Base-by-base conservation (phyloP, 2,113 vertebrate genomes). In the Puffinus mauretanicus region DNA sequence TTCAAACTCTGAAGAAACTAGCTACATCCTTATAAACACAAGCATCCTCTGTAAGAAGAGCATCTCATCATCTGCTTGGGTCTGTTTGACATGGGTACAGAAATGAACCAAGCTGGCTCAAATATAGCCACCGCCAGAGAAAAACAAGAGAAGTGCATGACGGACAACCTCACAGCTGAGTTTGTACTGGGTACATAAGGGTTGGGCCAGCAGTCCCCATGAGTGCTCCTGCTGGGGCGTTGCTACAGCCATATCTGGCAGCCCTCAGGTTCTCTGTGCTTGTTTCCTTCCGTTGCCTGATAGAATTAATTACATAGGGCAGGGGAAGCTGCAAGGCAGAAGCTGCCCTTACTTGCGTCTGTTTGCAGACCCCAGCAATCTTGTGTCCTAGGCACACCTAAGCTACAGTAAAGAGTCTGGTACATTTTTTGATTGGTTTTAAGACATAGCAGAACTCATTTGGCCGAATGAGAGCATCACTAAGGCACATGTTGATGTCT, bases 201-300 rank as follows among this genome's bases (percentile, higher is more conserved):
- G 30, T 3, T 92, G 78, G 18, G 5, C 57, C 85, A 69, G 52
- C 10, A 22, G 40, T 61, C 16, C 62, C 64, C 7, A 3, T 2
- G 58, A 73, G 1, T 70, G 29, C 10, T 85, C 26, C 57, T 75
- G 27, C 60, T 65, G 52, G 7, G 10, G 3, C 1, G 1, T 30
- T 93, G 16, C 27, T 42, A 12, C 6, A 30, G 25, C 8, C 2
- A 0, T 34, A 2, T 49, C 44, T 20, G 1, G 0, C 22, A 88
- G 32, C 44, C 36, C 60, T 79, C 66, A 55, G 1, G 6, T 85
- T 60, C 40, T 76, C 71, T 65, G 24, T 44, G 38, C 30, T 92
- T 70, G 49, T 73, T 79, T 90, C 52, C 24, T 80, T 49, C 44
- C 7, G 1, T 16, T 83, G 67, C 25, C 58, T 88, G 15, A 80